phyloP scores from a whole-genome alignment of 2,797 vertebrate species.

The Argya squamiceps region DNA sequence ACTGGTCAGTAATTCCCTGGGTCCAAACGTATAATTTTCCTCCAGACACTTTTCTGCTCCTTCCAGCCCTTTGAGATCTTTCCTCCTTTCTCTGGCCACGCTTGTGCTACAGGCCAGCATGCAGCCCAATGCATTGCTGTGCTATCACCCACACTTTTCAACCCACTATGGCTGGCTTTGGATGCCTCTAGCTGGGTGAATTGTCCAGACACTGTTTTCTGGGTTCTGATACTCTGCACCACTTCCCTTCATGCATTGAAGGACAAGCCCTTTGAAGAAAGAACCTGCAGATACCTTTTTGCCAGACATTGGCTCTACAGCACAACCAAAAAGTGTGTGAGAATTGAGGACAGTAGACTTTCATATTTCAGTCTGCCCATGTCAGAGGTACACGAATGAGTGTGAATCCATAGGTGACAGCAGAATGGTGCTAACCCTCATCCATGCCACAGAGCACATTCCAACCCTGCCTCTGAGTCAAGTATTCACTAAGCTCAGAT shows the following conservation, averaged over 20 bases:
- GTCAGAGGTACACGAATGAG: neutral
- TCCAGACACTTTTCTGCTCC: neutral
- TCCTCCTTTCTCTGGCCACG: neutral
- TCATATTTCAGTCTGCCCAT: neutral
- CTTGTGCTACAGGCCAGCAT: neutral
- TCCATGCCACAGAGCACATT: neutral
- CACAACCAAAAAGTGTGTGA: neutral
- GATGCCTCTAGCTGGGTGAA: neutral
- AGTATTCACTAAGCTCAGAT: neutral
- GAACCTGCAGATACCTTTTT: neutral
- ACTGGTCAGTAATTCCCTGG: neutral
- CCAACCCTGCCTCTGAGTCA: neutral
- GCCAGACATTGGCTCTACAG: neutral
- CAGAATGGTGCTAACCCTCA: neutral
- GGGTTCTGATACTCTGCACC: neutral
- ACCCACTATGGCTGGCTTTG: neutral
- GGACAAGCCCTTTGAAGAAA: neutral
- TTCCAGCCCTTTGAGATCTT: neutral
- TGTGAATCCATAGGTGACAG: neutral
- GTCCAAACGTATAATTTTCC: neutral
- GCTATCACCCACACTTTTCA: accelerated
- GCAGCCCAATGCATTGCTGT: neutral
- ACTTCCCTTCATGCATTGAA: neutral
- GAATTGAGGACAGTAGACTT: neutral
- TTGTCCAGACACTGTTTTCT: neutral